Evolutionary conservation across 2,888 invertebrate species (phyloP).

Genomic region (Tachystola acroxantha): DNA sequence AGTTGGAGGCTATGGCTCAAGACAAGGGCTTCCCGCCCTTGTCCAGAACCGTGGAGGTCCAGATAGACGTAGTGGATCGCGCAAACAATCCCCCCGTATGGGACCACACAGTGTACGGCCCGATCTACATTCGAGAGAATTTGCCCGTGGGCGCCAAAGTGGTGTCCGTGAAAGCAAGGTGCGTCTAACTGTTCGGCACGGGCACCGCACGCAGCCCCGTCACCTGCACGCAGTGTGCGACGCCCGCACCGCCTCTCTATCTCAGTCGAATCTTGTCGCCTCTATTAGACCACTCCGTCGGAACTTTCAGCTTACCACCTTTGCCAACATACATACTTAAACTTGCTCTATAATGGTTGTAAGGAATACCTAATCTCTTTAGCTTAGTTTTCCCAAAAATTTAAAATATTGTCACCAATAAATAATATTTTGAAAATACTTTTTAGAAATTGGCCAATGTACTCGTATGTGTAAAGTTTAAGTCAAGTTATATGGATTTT

Average conservation of each 20-base stretch:
- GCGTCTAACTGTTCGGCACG: conserved; percentile 81
- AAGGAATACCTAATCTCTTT: too few species aligned
- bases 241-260: conserved; percentile 22
- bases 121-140: conserved; percentile 98
- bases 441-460: too few species aligned
- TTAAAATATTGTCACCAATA: too few species aligned
- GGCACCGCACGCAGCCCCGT: conserved; percentile 81
- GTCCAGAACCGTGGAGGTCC: conserved; percentile 97
- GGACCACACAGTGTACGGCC: conserved; percentile 97
- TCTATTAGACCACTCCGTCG: background rate
- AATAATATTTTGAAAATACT: too few species aligned
- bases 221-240: conserved; percentile 67
- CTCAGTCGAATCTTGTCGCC: background rate
- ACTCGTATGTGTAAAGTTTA: too few species aligned
- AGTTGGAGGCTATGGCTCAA: conserved; percentile 98
- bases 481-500: too few species aligned
- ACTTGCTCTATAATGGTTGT: too few species aligned
- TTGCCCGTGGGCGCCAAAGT: conserved; percentile 98
- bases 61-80: conserved; percentile 98
- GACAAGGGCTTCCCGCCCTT: conserved; percentile 98
- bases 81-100: conserved; percentile 98
- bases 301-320: too few species aligned
- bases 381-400: too few species aligned
- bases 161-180: conserved; percentile 99
- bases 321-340: too few species aligned